Base-by-base conservation (phyloP, 2,888 invertebrate species). In the Pemphredon lugubris region DNA sequence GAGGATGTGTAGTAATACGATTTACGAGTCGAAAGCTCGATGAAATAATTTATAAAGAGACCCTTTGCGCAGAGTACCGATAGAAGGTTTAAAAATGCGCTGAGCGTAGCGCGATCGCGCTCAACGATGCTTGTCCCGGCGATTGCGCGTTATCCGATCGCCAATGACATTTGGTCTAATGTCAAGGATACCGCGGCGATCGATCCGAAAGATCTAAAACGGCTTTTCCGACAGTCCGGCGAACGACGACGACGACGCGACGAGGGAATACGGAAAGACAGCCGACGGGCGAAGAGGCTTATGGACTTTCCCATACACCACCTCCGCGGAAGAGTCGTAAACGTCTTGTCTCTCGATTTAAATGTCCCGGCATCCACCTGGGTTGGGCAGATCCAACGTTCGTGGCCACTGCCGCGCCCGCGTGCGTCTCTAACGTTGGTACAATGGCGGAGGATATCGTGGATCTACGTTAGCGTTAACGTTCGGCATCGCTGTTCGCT, bases 301-400 rank as follows among this genome's bases (percentile, higher is more conserved):
- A 82, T 75, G 79, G 77, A 82, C 77, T 79, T 82, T 81, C 81
- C 78, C 79, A 79, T 77, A 73, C 73, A 79, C 79, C 83, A 80
- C 85, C 85, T 83, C 82, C 83, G 68, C 81, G 83, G 80, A 80
- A 77, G 76, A 82, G 78, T 75, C 72, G 78, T 82, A 86, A 85
- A 86, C 78, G 83, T 85, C 81, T 72, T 63, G 81, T 75, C 77
- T 75, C 61, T 66, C 78, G 79, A 83, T 84, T 84, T 78, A 77
- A 84, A 83, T 81, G 81, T 80, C 83, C 73, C 75, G 73, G 61
- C 73, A 78, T 83, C 69, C 60, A 64, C 77, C n/a, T 79, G 84
- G 84, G 83, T 84, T 78, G 83, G 81, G 83, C 81, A 71, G 58
- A 77, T 74, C 58, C 64, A 60, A 60, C 71, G 58, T 53, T 77